A percentile compares a stretch with the other conserved stretches of the same genome.
phyloP scores from a whole-genome alignment of 2,888 invertebrate genomes.

The Ametastegia equiseti region DNA sequence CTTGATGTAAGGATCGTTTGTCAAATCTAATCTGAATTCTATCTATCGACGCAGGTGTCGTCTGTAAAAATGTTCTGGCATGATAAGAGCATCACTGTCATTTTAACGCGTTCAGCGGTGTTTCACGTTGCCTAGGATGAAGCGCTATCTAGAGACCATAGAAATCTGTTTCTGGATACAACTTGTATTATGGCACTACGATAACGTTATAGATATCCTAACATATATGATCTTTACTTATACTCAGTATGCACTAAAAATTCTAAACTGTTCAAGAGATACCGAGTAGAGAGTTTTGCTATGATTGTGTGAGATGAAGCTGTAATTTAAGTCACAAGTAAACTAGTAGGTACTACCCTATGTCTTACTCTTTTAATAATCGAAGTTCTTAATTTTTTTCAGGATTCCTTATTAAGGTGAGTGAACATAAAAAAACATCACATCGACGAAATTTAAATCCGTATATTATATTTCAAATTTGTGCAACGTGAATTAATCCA shows the following conservation, averaged over 20 bases:
- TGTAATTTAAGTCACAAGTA: background rate
- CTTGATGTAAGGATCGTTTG: constrained; percentile 13
- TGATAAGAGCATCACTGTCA: constrained; percentile 13
- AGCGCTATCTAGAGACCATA: background rate
- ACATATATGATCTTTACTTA: background rate
- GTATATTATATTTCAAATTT: too few relatives aligned
- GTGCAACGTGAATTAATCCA: too few relatives aligned
- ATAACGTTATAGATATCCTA: background rate
- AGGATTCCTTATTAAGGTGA: too few relatives aligned
- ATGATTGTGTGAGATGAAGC: background rate
- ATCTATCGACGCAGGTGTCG: background rate
- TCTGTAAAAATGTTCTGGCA: constrained; percentile 17
- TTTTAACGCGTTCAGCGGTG: background rate
- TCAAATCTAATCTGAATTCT: background rate
- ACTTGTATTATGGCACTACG: background rate
- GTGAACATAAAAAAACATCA: too few relatives aligned
- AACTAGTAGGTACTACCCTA: too few relatives aligned
- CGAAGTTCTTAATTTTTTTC: background rate
- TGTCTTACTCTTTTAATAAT: too few relatives aligned
- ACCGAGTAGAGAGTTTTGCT: background rate
- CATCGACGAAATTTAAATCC: too few relatives aligned
- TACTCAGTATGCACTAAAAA: background rate
- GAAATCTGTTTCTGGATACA: background rate
- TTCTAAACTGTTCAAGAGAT: background rate
- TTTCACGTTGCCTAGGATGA: background rate